Base-by-base conservation (phyloP, 2,888 invertebrate species). In the Pelosia muscerda region DNA sequence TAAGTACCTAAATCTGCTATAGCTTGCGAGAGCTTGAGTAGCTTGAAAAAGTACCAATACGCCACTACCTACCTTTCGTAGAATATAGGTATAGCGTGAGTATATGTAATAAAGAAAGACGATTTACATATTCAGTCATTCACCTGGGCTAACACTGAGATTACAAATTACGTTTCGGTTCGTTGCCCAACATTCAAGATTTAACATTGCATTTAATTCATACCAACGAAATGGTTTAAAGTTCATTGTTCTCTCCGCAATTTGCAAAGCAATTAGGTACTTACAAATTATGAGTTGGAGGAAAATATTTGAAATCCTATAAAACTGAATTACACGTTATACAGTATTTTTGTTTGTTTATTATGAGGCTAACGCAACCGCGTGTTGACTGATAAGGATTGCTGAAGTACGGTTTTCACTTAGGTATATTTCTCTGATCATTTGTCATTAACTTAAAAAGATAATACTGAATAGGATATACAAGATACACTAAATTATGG, bases 221-320 rank as follows among this genome's bases (percentile, higher is more conserved):
- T 57, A 66, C 58, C 23, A 60, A 61, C 62, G 34, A 64, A 63
- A 42, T 55, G 64, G 58, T 38, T n/a, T 54, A 49, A 63, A 74
- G 69, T 78, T 71, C 78, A 78, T 81, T 81, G 79, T 78, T 66
- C 68, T 68, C 73, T 34, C 4, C 42, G 26, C 59, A 63, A 63
- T 63, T 57, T 28, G n/a, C 58, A 63, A 25, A 72, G 72, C 76
- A 67, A 70, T 68, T 69, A 34, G 34, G 34, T 57, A 28, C 53
- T 62, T 1, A 19, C 13, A n/a, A 6, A 34, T 19, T 10, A 19
- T n/a, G n/a, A 49, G n/a, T 49, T 9, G 9, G n/a, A 49, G n/a
- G n/a, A 49, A n/a, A n/a, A 49, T 13, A 15, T 38, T 38, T 38
- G 38, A 4, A 42, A 42, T 42, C 42, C 19, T 9, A n/a, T 49